Evolutionary conservation across 37 sponge, comb jelly and placozoan genomes (phyloP), one percentile per base, ranked within the genome.

Genomic region (Mnemiopsis leidyi): DNA sequence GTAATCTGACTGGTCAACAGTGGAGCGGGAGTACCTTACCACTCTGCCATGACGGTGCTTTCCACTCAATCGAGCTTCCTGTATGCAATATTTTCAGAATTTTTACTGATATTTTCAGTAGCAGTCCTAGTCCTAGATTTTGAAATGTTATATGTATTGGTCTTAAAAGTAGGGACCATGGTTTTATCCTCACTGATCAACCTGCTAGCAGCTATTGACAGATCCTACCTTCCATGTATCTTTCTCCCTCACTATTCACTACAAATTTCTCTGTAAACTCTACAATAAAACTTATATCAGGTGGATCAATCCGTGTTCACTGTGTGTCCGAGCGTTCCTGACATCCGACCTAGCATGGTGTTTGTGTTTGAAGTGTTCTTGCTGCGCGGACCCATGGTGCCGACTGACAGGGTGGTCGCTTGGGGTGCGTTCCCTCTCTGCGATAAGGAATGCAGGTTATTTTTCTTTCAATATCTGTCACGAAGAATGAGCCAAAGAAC

Each of bases 11-110:
- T 48, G 94, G 94, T 30, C 94, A 94, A 38, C 94, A 94, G 92
- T 94, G 94, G 94, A 76, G 94, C 68, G 94, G 94, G 23, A 76
- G 77, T 18, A 94, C 94, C 0, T 92, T 94, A 23, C 94, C 94
- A 1, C 48, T 94, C 38, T 29, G 5, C 23, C 94, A 94, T 38
- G 71, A 94, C n/a, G 94, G 94, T 32, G 67, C 68, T 25, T 94
- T 88, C 82, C 61, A 92, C 69, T 93, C n/a, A 38, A 38, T 94
- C 2, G 94, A 94, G 39, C 69, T 94, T 13, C 23, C 69, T 31
- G 83, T 93, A 39, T 13, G 35, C 21, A 1, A 13, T 13, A 48
- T 48, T 48, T 13, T 48, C 13, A 13, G 61, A 5, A 48, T 48
- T 48, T 48, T 48, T n/a, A n/a, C n/a, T n/a, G n/a, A n/a, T n/a